phyloP scores from a whole-genome alignment of 2,888 invertebrate genomes.

The Dromius quadrimaculatus region DNA sequence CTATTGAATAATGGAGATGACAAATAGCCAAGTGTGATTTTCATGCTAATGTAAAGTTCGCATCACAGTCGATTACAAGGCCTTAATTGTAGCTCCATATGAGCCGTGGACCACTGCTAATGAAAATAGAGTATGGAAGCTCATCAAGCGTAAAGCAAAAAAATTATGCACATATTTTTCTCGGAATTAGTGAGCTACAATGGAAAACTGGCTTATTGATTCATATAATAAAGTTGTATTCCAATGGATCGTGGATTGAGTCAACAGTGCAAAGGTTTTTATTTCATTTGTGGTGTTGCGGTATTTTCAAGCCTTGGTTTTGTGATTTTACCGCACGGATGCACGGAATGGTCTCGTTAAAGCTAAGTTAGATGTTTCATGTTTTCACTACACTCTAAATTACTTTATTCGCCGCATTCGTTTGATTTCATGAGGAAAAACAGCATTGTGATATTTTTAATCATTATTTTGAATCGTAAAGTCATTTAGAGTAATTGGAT shows the following conservation, averaged over 20 bases:
- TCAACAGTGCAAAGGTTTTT: slow-evolving; percentile 30
- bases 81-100: too few species aligned
- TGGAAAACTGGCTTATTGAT: too few species aligned
- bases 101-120: too few species aligned
- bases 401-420: slow-evolving; percentile 8
- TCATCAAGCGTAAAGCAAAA: too few species aligned
- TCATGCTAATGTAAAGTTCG: too few species aligned
- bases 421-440: slow-evolving; percentile 6
- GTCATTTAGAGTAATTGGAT: not conserved
- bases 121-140: too few species aligned
- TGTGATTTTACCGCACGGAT: slow-evolving; percentile 23
- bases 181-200: too few species aligned
- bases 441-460: not conserved
- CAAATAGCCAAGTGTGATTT: too few species aligned
- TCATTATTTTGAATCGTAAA: not conserved
- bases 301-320: slow-evolving; percentile 21
- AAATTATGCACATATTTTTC: too few species aligned
- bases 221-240: slow-evolving; percentile 21
- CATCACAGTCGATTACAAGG: too few species aligned
- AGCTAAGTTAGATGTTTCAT: slow-evolving; percentile 29
- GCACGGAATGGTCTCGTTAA: slow-evolving; percentile 30
- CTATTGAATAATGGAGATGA: too few species aligned
- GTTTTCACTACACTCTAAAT: slow-evolving; percentile 1
- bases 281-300: slow-evolving; percentile 28
- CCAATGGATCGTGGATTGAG: slow-evolving; percentile 19